These are phyloP conservation scores for Chymomyza costata DNA, from an alignment of 1,140 invertebrate species.

Conservation along the genomic window DNA sequence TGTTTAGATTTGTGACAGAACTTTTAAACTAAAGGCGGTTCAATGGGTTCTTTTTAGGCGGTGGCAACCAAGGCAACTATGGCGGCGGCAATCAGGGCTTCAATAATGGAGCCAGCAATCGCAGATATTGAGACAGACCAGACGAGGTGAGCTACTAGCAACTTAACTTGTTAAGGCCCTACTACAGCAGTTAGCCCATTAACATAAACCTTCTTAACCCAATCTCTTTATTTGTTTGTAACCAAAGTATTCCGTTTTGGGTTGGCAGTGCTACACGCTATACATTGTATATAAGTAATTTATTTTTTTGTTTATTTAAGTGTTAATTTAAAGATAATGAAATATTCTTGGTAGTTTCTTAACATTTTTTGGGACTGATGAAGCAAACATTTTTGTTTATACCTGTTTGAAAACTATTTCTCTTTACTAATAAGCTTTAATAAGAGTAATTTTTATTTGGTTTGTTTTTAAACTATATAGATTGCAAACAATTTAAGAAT, in stretches of 20 bases:
- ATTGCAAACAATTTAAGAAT: slow-evolving; percentile 18
- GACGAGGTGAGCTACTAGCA: slow-evolving; percentile 54
- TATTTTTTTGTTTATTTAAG: too few relatives aligned
- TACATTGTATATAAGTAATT: too few relatives aligned
- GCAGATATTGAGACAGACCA: slow-evolving; percentile 68
- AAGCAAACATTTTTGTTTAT: slow-evolving; percentile 19
- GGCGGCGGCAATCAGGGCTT: slow-evolving; percentile 76
- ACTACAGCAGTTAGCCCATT: slow-evolving; percentile 11
- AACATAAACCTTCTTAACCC: too few relatives aligned
- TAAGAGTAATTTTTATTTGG: too few relatives aligned
- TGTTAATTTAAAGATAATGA: slow-evolving; percentile 23
- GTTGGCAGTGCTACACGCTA: too few relatives aligned
- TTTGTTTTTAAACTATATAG: too few relatives aligned
- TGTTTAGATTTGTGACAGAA: not conserved
- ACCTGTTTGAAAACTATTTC: slow-evolving; percentile 21
- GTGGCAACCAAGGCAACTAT: slow-evolving; percentile 76
- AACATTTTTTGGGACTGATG: slow-evolving; percentile 20
- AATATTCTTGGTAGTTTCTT: slow-evolving; percentile 18
- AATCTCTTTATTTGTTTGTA: slow-evolving; percentile 4
- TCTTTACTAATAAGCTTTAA: not conserved
- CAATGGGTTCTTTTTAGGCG: slow-evolving; percentile 47
- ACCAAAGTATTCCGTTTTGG: too few relatives aligned
- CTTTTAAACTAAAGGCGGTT: slow-evolving; percentile 17
- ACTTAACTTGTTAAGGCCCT: slow-evolving; percentile 38
- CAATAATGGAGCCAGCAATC: slow-evolving; percentile 76